Conservation (phyloP, 2,797 vertebrate species). For the Manis pentadactyla region DNA sequence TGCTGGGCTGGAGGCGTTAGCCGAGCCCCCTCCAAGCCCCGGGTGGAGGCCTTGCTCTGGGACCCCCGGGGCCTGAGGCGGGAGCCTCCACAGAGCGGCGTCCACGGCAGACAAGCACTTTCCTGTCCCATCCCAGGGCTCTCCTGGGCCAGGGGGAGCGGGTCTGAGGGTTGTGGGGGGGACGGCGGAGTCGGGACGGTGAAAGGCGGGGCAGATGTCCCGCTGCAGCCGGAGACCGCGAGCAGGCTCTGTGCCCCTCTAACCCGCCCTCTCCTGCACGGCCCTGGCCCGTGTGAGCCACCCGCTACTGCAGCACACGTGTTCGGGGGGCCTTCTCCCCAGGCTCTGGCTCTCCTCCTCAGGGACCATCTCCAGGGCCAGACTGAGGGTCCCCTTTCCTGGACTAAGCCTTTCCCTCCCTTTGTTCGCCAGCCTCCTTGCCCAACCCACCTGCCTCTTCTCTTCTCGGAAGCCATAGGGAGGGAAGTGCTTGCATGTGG, state of each 20-base stretch:
- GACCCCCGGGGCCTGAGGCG: neutral
- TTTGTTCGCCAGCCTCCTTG: neutral
- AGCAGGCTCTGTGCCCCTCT: too few species aligned
- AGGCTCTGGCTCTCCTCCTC: neutral
- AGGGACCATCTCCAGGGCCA: neutral
- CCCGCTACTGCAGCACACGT: neutral
- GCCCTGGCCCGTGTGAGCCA: neutral
- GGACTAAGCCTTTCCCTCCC: neutral
- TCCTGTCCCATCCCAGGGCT: neutral
- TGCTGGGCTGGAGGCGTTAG: neutral
- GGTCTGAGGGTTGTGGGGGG: too few species aligned
- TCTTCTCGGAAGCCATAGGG: constrained; percentile 53
- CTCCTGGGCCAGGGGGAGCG: neutral
- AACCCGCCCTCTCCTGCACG: neutral
- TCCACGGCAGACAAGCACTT: neutral
- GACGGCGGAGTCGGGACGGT: too few species aligned
- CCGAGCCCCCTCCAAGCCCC: neutral
- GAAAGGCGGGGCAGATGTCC: too few species aligned
- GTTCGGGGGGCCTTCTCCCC: neutral
- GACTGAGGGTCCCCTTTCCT: neutral
- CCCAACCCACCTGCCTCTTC: neutral
- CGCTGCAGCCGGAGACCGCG: too few species aligned
- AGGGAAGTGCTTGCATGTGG: neutral
- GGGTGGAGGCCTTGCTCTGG: neutral
- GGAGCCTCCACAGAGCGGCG: neutral